Percentiles rank a stretch among this genome's conserved stretches.
Evolutionary conservation across 2,113 vertebrate species (phyloP).

Genomic region (Lichenostomus cassidix): DNA sequence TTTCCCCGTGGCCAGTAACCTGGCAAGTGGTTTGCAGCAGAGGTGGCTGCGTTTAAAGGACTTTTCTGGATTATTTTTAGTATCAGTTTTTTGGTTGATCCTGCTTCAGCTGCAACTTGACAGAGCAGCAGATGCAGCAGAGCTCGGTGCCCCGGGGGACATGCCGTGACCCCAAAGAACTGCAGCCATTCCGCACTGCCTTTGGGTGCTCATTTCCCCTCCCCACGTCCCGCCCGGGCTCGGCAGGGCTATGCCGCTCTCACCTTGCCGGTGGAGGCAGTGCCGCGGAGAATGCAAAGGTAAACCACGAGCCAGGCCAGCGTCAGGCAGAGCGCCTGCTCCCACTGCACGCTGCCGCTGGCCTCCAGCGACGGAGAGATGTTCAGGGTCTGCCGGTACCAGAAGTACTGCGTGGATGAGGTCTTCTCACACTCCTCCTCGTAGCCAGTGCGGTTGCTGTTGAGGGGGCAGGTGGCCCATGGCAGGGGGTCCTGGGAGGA

Average conservation of each 20-base stretch:
- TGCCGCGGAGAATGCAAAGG: constrained; percentile 85
- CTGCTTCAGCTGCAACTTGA: not conserved
- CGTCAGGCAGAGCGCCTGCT: constrained; percentile 82
- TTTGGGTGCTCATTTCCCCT: fast-evolving
- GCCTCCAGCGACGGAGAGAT: constrained; percentile 85
- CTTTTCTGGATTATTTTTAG: not conserved
- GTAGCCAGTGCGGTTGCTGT: constrained; percentile 78
- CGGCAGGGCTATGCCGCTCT: not conserved
- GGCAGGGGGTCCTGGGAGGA: constrained; percentile 82
- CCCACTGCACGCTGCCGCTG: constrained; percentile 80
- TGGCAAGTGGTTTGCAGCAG: not conserved
- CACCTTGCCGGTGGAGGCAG: constrained; percentile 90
- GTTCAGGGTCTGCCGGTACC: constrained; percentile 90
- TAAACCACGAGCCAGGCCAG: constrained; percentile 90
- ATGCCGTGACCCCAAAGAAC: not conserved
- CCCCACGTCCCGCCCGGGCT: fast-evolving
- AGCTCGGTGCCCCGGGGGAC: fast-evolving
- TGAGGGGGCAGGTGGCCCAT: constrained; percentile 87
- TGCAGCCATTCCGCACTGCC: fast-evolving
- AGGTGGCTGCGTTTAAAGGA: not conserved
- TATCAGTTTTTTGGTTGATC: not conserved
- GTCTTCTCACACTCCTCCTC: constrained; percentile 85
- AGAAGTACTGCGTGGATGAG: constrained; percentile 92
- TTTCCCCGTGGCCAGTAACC: not conserved
- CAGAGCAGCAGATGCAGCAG: not conserved